These are phyloP conservation scores for Zapornia atra DNA, from an alignment of 2,113 vertebrate genomes.

Conservation along the genomic window DNA sequence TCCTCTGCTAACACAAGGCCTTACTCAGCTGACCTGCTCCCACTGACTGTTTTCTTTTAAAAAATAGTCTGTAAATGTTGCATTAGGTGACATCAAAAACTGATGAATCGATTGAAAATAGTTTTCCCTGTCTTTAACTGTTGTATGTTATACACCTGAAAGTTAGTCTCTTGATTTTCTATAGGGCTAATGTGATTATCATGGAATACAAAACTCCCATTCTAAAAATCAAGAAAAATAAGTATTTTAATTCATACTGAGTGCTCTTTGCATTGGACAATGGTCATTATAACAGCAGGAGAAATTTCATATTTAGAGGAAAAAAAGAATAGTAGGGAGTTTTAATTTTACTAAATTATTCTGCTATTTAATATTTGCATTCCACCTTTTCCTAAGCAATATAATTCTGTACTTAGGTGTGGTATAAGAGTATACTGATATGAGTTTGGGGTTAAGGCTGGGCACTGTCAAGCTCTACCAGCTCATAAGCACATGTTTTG, in stretches of 20 bases:
- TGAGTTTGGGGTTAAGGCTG: not conserved
- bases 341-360: not conserved
- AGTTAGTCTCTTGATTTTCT: not conserved
- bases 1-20: not conserved
- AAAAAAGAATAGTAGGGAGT: not conserved
- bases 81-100: not conserved
- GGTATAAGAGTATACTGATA: fast-evolving
- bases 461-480: not conserved
- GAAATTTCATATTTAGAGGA: not conserved
- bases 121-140: not conserved
- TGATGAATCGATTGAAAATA: not conserved
- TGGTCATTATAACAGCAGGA: not conserved
- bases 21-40: not conserved
- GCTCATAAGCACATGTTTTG: not conserved
- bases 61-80: not conserved
- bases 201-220: not conserved
- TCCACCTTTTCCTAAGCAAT: not conserved
- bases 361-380: not conserved
- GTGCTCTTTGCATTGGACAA: not conserved
- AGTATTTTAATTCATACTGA: not conserved
- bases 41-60: not conserved
- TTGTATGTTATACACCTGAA: not conserved
- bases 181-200: not conserved
- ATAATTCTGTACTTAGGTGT: not conserved
- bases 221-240: not conserved